Conservation (phyloP, 2,113 vertebrate species). For the Oryzias javanicus region DNA sequence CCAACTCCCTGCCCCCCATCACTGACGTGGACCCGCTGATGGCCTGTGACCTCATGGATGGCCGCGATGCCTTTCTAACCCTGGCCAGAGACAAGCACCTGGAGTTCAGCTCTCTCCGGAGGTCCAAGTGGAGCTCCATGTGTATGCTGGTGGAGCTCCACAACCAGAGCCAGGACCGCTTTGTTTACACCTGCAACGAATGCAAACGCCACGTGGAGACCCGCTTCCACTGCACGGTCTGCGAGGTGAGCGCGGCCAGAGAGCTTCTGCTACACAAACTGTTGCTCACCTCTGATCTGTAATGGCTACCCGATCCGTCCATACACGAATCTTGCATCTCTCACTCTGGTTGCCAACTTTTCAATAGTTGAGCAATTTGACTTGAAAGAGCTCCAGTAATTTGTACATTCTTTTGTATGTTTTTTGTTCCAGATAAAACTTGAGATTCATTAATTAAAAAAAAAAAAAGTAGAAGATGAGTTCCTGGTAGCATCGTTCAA, state of each 20-base stretch:
- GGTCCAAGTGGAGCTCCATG: conserved; percentile 96
- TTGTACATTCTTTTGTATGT: no score
- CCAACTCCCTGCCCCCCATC: conserved; percentile 93
- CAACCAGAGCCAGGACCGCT: conserved; percentile 97
- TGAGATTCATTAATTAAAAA: no score
- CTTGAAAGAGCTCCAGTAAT: no score
- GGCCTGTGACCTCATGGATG: conserved; percentile 97
- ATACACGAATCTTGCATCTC: no score
- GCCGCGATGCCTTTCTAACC: conserved; percentile 97
- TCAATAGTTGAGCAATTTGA: no score
- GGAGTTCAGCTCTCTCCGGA: conserved; percentile 93
- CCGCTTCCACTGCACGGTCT: conserved; percentile 96
- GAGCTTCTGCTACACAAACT: no score
- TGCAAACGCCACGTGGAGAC: conserved; percentile 98
- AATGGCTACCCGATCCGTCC: not conserved
- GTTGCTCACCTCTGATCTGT: not conserved
- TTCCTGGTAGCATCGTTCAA: no score
- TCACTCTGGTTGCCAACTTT: no score
- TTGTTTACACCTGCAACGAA: conserved; percentile 98
- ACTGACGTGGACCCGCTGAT: conserved; percentile 89
- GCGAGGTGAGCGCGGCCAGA: conserved; percentile 82
- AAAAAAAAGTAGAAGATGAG: no score
- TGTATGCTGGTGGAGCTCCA: conserved; percentile 98
- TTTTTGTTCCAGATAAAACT: no score
- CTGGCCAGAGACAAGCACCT: conserved; percentile 95